Evolutionary conservation across 1,140 invertebrate genomes (phyloP), one percentile per base, ranked within the genome.

Genomic region (Maniola jurtina): DNA sequence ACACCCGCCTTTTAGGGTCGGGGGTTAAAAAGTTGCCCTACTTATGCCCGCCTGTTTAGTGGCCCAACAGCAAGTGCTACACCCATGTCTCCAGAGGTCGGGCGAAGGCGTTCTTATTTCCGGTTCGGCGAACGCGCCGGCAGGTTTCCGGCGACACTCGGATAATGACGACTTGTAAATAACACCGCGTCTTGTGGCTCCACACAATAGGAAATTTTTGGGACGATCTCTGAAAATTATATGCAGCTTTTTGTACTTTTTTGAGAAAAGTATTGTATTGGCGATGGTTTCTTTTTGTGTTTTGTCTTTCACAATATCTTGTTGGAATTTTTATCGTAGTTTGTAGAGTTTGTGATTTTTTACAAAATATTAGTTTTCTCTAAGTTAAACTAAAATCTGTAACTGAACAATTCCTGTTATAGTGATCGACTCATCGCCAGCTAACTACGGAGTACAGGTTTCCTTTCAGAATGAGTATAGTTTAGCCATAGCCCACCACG

Each of bases 51-150:
- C 68, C 14, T 13, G 5, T 61, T 71, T 73, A 47, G 59, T 73
- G 70, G 75, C 78, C 54, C 66, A 6, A 75, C 73, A 61, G 38
- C 61, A 70, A 59, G 65, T 65, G 64, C 25, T 72, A 71, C 71
- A 72, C 61, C 73, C 42, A 45, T 11, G 68, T 69, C 64, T 71
- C 67, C 63, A 65, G 71, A 73, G 66, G 66, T 72, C 70, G 73
- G 75, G 78, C 25, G 73, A 73, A 71, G 73, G 62, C 72, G 74
- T 79, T 78, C 80, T 80, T 80, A 81, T 82, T 83, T 85, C 83
- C 83, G 81, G 80, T 80, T 78, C 77, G 75, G 70, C 61, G 77
- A 66, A 59, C 66, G 68, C 73, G 75, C 78, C 73, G 73, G 77
- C 75, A 72, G 72, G 69, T 72, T 70, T 60, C 79, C 74, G 69